Conservation (phyloP, 2,797 vertebrate genomes). For the Gallirallus australis region DNA sequence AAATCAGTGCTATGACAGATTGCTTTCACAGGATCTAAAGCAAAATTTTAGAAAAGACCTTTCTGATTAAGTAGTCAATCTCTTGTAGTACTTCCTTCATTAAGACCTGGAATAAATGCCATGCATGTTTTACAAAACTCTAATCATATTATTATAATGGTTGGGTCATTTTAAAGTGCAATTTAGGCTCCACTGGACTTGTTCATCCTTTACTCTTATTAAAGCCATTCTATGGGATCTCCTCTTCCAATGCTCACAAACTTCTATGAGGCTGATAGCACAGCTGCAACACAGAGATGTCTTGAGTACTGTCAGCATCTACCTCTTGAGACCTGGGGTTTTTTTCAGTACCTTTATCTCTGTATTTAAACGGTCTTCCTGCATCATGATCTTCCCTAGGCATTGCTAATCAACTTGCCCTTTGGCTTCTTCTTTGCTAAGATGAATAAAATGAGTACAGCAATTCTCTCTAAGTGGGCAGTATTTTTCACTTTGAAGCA, state of each 20-base stretch:
- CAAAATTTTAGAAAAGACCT: neutral
- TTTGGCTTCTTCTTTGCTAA: neutral
- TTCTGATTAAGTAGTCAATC: neutral
- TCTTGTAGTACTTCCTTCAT: neutral
- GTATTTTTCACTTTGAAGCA: slow-evolving; percentile 15
- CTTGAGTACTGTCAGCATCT: neutral
- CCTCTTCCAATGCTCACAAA: neutral
- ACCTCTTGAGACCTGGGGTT: neutral
- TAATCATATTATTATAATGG: neutral
- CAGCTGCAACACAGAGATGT: neutral
- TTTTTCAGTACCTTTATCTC: neutral
- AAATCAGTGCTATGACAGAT: neutral
- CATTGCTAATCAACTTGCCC: slow-evolving; percentile 1
- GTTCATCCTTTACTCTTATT: neutral
- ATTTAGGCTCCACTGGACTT: neutral
- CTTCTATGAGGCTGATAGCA: neutral
- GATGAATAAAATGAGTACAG: neutral
- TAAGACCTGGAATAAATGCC: neutral
- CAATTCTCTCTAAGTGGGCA: neutral
- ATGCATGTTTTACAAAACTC: neutral
- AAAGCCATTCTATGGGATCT: neutral
- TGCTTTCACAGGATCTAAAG: neutral
- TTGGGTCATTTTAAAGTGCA: neutral
- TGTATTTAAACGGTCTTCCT: neutral
- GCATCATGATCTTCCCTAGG: neutral